Percentiles rank a stretch among this genome's conserved stretches.
These are phyloP conservation scores for Pentamera pediparva DNA, from an alignment of 53 echinoderm and acorn worm species.

Conservation along the genomic window DNA sequence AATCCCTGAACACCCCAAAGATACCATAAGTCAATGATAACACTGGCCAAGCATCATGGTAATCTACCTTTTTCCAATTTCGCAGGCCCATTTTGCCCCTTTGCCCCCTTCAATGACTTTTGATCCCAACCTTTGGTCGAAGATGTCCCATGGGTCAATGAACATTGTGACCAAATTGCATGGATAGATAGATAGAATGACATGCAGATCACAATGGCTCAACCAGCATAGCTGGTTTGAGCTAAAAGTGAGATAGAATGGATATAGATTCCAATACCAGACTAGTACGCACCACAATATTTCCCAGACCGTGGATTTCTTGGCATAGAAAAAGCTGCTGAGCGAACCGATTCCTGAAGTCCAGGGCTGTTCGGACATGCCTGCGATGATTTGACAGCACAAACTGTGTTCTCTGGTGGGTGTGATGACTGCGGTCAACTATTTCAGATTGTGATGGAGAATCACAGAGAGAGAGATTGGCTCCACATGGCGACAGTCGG, in stretches of 20 bases:
- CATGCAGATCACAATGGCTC: background rate
- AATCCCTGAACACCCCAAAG: no score
- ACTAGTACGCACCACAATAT: background rate
- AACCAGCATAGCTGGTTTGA: background rate
- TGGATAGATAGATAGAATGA: no score
- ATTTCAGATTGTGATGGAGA: background rate
- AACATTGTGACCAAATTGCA: no score
- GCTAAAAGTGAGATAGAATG: background rate
- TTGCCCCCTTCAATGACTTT: no score
- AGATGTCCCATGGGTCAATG: no score
- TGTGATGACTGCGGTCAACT: no score
- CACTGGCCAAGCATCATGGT: no score
- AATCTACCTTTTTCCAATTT: no score
- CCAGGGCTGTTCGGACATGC: background rate
- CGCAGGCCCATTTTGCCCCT: no score
- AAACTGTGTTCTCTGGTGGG: background rate
- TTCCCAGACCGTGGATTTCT: background rate
- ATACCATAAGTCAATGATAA: no score
- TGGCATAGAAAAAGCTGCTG: slow-evolving; percentile 1
- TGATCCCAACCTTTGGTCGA: no score
- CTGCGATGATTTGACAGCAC: background rate
- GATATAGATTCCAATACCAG: background rate
- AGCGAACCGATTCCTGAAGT: slow-evolving; percentile 9
- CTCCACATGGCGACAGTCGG: background rate
- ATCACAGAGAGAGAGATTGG: background rate